Percentiles rank a stretch among this genome's conserved stretches.
phyloP scores from a whole-genome alignment of 2,113 vertebrate genomes.

The Antigone vipio region DNA sequence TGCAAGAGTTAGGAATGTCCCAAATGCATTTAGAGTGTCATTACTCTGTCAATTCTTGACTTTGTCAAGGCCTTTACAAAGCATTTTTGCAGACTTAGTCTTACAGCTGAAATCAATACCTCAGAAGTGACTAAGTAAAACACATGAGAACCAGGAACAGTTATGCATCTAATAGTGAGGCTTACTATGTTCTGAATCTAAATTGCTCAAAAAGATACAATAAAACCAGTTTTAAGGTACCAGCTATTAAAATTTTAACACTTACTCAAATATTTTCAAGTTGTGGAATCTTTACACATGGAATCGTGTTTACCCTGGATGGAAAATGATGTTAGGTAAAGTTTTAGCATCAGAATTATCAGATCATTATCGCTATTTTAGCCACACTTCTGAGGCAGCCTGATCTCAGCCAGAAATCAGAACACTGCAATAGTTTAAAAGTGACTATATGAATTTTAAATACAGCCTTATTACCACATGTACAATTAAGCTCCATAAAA shows the following conservation, averaged over 20 bases:
- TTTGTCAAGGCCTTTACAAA: not conserved
- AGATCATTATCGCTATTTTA: not conserved
- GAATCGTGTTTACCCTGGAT: not conserved
- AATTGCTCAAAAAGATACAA: not conserved
- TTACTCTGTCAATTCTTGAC: not conserved
- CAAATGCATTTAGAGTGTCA: not conserved
- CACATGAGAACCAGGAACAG: not conserved
- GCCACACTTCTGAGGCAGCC: not conserved
- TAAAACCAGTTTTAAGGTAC: not conserved
- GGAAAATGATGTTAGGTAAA: not conserved
- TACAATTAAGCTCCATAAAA: not conserved
- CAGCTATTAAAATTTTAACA: not conserved
- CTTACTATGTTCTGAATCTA: not conserved
- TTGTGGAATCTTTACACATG: not conserved
- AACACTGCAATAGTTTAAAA: not conserved
- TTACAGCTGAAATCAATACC: not conserved
- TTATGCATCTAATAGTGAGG: not conserved
- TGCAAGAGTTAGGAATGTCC: not conserved
- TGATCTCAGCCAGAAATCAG: not conserved
- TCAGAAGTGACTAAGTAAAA: not conserved
- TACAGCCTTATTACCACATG: not conserved
- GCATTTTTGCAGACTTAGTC: not conserved
- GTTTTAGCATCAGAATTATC: not conserved
- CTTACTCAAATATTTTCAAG: not conserved
- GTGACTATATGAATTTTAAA: not conserved